Evolutionary conservation across 1,140 invertebrate genomes (phyloP), one percentile per base, ranked within the genome.

Genomic region (Drosophila subobscura): DNA sequence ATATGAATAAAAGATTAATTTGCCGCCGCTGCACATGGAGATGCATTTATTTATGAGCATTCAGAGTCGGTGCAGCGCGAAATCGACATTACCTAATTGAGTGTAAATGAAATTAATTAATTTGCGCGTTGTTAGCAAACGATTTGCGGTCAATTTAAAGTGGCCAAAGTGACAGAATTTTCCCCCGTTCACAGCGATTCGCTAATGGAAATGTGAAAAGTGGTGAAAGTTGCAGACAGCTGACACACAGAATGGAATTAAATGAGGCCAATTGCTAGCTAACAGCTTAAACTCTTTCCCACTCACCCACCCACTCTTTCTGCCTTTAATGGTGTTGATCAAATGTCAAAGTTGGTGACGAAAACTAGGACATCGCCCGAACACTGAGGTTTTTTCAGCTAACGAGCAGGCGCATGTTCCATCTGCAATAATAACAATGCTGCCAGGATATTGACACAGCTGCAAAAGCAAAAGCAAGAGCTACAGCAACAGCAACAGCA

Each of bases 401-500:
- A 80, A 80, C 77, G 81, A 85, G 53, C 56, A 63, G 52, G 58
- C 61, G 59, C 40, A 50, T 77, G 73, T 61, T 41, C 14, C 33
- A 41, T 10, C 23, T 56, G 53, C 41, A 73, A 75, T 51, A 70
- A 73, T 40, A 77, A 77, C 63, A 77, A 77, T 68, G 60, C 63
- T 49, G 61, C 60, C 56, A 73, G 77, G 60, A 81, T 80, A 70
- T 84, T 80, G 67, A 46, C 59, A 59, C 61, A 64, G 23, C 25
- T 41, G 44, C 50, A 41, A 60, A 22, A 52, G 23, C 7, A n/a
- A n/a, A n/a, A n/a, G n/a, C n/a, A n/a, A n/a, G n/a, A n/a, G n/a
- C n/a, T n/a, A 33, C 16, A 27, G 33, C 12, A 65, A 25, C 27
- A 33, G 33, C 41, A 78, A 25, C 14, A 47, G 45, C 33, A 47